Percentiles rank a stretch among this genome's conserved stretches.
Evolutionary conservation across 2,797 vertebrate species (phyloP).

Genomic region (Vespertilio murinus): DNA sequence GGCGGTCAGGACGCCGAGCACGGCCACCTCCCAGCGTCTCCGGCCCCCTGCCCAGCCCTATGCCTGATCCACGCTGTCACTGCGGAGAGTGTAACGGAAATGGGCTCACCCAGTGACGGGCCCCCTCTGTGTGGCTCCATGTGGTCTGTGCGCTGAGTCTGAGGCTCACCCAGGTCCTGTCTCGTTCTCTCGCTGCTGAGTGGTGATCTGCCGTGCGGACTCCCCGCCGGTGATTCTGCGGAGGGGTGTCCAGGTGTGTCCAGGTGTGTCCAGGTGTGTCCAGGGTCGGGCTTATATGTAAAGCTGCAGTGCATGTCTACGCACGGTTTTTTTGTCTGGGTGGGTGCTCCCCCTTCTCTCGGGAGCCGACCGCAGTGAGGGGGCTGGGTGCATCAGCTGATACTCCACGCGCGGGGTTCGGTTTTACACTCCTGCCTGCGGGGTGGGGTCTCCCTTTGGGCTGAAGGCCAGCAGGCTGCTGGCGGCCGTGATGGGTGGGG

Average conservation of each 20-base stretch:
- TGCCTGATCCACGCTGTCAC: not conserved
- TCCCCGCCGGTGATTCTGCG: accelerated
- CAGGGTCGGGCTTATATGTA: not conserved
- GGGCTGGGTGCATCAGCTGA: not conserved
- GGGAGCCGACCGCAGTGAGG: not conserved
- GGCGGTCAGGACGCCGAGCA: accelerated
- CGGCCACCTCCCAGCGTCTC: accelerated
- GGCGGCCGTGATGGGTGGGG: not conserved
- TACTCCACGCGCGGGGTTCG: accelerated
- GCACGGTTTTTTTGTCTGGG: accelerated
- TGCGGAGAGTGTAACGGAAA: not conserved
- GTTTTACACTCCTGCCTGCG: accelerated
- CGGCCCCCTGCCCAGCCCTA: accelerated
- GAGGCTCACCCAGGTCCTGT: not conserved
- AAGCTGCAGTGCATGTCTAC: accelerated
- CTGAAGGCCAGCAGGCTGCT: not conserved
- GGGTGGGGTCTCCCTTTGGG: accelerated
- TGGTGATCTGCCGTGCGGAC: accelerated
- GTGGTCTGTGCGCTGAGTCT: too few species aligned
- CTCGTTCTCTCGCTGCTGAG: not conserved
- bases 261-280: not conserved
- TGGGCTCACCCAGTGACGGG: not conserved
- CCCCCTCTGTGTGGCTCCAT: not conserved
- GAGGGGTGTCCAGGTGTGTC: not conserved
- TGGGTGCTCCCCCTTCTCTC: not conserved